These are phyloP conservation scores for Phalacrocorax carbo DNA, from an alignment of 2,113 vertebrate genomes.

Conservation along the genomic window DNA sequence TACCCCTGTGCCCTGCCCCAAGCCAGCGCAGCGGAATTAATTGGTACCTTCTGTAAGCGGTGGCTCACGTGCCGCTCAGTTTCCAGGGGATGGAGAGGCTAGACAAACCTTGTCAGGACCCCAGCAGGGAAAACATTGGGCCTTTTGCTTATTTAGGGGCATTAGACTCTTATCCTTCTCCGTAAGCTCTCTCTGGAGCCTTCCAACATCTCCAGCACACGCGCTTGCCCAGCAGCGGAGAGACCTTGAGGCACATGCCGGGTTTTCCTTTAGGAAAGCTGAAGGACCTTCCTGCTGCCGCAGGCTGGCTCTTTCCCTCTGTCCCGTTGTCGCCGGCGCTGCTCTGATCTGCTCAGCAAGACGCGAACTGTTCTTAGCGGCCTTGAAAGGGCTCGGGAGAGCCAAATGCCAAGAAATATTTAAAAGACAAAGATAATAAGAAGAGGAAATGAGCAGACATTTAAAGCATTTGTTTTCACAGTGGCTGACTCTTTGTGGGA, in stretches of 20 bases:
- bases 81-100: not conserved
- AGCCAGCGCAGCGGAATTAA: not conserved
- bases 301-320: not conserved
- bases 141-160: not conserved
- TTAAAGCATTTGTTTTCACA: not conserved
- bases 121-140: not conserved
- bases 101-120: not conserved
- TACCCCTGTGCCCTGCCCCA: not conserved
- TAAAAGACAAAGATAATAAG: not conserved
- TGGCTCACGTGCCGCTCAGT: not conserved
- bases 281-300: not conserved
- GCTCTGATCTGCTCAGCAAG: not conserved
- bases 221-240: not conserved
- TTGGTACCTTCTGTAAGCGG: too few relatives aligned
- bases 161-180: not conserved
- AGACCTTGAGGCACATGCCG: too few relatives aligned
- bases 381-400: not conserved
- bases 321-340: not conserved
- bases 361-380: not conserved
- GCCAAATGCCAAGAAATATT: not conserved
- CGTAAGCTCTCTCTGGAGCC: not conserved
- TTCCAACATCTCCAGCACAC: not conserved
- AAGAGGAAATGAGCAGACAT: not conserved
- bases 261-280: not conserved
- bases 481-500: not conserved